Evolutionary conservation across 2,113 vertebrate genomes (phyloP).

Genomic region (Phalacrocorax brasilianus): DNA sequence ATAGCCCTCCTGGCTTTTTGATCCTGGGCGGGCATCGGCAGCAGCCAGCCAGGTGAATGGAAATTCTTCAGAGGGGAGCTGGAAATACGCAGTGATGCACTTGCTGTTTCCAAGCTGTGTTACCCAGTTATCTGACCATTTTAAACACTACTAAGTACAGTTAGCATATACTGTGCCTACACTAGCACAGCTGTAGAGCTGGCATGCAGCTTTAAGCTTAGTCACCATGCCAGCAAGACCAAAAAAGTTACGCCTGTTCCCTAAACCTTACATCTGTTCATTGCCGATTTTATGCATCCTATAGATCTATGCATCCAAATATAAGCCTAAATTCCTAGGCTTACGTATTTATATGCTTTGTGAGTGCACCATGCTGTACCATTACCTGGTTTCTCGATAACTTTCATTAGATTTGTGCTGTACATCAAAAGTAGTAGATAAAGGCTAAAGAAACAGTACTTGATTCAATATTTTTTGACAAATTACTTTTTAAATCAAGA

Average conservation of each 20-base stretch:
- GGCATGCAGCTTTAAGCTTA: background rate
- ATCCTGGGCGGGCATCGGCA: rapidly evolving
- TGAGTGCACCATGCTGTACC: background rate
- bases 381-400: background rate
- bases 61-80: background rate
- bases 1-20: background rate
- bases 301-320: background rate
- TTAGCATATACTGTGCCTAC: background rate
- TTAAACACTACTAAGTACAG: background rate
- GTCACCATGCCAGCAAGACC: background rate
- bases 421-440: background rate
- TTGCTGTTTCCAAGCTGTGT: background rate
- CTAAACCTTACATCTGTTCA: background rate
- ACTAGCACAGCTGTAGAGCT: background rate
- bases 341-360: background rate
- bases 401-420: background rate
- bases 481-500: background rate
- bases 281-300: background rate
- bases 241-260: background rate
- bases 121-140: background rate
- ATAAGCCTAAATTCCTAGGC: background rate
- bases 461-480: background rate
- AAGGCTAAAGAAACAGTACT: background rate
- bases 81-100: background rate
- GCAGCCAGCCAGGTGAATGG: background rate